Conservation (phyloP, 2,113 vertebrate genomes). For the Eidolon helvum region DNA sequence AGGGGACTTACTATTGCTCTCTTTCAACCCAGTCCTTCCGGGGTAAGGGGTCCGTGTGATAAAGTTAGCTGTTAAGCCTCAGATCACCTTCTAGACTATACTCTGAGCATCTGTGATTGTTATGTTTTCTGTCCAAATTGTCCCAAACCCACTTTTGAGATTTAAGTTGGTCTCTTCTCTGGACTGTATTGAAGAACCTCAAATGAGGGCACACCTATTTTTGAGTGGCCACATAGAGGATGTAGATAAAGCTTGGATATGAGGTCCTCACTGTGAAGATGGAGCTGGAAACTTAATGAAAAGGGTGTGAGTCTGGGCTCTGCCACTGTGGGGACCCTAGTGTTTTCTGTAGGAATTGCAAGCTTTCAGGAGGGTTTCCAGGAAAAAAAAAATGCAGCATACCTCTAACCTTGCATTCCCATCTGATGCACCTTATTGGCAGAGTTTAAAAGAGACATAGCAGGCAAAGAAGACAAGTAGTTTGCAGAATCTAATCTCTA, state of each 20-base stretch:
- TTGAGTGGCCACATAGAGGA: not conserved
- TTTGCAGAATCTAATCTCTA: not conserved
- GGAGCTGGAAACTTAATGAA: not conserved
- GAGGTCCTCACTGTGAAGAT: not conserved
- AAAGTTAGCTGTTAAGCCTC: not conserved
- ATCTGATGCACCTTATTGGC: not conserved
- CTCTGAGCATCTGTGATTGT: not conserved
- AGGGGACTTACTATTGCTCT: not conserved
- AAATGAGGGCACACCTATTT: not conserved
- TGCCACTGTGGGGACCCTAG: no score
- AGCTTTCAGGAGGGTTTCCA: not conserved
- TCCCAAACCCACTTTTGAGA: not conserved
- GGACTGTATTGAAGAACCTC: not conserved
- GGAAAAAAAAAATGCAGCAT: not conserved
- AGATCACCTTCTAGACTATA: not conserved
- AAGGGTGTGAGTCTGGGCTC: not conserved
- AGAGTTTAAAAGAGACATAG: not conserved
- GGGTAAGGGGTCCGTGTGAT: not conserved
- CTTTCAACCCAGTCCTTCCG: not conserved
- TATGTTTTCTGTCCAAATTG: not conserved
- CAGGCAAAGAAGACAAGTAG: not conserved
- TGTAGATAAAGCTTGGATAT: not conserved
- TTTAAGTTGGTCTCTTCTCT: not conserved
- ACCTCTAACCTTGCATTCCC: not conserved
- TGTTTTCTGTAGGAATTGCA: not conserved